Conservation (phyloP, 2,888 invertebrate genomes). For the Heliconius ethilla region DNA sequence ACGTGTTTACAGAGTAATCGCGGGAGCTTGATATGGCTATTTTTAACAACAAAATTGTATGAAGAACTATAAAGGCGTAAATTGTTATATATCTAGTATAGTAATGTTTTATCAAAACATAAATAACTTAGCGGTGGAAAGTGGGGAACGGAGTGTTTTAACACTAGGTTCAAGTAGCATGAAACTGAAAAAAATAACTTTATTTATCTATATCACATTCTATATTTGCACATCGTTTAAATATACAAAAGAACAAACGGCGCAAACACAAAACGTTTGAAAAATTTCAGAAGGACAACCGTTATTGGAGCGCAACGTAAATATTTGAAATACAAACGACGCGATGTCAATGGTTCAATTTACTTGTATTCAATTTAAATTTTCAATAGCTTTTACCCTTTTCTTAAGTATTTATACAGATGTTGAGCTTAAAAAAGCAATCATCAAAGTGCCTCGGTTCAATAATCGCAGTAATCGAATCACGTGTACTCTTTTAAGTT, state of each 20-base stretch:
- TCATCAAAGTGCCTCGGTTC: conserved; percentile 50
- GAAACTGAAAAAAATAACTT: too few relatives aligned
- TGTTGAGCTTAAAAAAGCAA: conserved; percentile 37
- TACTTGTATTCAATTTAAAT: conserved; percentile 23
- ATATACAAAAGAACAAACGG: not conserved
- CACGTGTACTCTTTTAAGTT: conserved; percentile 52
- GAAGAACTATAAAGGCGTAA: conserved; percentile 1
- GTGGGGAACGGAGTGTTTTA: too few relatives aligned
- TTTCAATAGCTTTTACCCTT: conserved; percentile 22
- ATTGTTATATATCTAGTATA: not conserved
- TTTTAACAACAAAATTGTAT: conserved; percentile 17
- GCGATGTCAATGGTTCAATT: conserved; percentile 18
- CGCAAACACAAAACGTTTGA: conserved; percentile 1
- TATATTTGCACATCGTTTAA: not conserved
- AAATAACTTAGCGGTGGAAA: too few relatives aligned
- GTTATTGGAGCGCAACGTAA: conserved; percentile 26
- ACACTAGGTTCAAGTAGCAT: too few relatives aligned
- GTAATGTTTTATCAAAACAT: too few relatives aligned
- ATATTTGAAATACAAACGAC: conserved; percentile 35
- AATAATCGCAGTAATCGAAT: conserved; percentile 65
- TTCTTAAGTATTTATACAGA: conserved; percentile 36
- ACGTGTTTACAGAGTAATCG: conserved; percentile 36
- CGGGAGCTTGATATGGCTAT: conserved; percentile 21
- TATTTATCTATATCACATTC: too few relatives aligned
- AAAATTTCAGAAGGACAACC: conserved; percentile 15